phyloP scores from a whole-genome alignment of 2,113 vertebrate genomes.

The Rutilus rutilus region DNA sequence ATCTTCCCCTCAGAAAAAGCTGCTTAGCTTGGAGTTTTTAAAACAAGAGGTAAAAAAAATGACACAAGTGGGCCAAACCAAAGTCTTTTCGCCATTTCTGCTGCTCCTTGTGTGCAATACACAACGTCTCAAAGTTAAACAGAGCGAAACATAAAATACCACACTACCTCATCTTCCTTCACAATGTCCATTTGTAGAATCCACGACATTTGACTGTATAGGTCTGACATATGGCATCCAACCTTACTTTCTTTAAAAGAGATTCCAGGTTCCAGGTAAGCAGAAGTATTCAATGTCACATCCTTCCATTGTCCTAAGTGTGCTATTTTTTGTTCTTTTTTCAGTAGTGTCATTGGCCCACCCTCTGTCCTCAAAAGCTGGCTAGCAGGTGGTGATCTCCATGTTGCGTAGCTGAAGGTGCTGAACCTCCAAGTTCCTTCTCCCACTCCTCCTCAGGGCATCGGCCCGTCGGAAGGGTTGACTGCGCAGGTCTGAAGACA shows the following conservation, averaged over 20 bases:
- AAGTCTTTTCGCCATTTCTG: not conserved
- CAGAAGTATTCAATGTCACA: not conserved
- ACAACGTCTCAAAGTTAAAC: not conserved
- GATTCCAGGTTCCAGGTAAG: conserved; percentile 9
- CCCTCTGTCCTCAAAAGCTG: conserved; percentile 4
- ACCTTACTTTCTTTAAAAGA: conserved; percentile 13
- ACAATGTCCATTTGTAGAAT: not conserved
- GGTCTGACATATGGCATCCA: not conserved
- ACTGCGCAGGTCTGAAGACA: conserved; percentile 88
- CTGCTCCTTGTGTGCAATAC: not conserved
- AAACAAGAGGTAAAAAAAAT: not conserved
- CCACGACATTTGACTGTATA: not conserved
- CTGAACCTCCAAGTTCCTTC: conserved; percentile 47
- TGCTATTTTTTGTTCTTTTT: not conserved
- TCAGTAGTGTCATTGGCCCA: not conserved
- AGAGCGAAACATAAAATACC: not conserved
- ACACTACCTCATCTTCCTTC: not conserved
- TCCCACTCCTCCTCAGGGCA: conserved; percentile 65
- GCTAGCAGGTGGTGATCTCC: conserved; percentile 51
- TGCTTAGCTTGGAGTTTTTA: conserved; percentile 23
- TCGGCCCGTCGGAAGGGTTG: conserved; percentile 54
- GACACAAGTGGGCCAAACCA: not conserved
- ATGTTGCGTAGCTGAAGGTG: conserved; percentile 48
- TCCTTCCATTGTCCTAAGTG: not conserved
- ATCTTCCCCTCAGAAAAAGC: conserved; percentile 41